Evolutionary conservation across 2,888 invertebrate genomes (phyloP), one percentile per base, ranked within the genome.

Genomic region (Orthosia gracilis): DNA sequence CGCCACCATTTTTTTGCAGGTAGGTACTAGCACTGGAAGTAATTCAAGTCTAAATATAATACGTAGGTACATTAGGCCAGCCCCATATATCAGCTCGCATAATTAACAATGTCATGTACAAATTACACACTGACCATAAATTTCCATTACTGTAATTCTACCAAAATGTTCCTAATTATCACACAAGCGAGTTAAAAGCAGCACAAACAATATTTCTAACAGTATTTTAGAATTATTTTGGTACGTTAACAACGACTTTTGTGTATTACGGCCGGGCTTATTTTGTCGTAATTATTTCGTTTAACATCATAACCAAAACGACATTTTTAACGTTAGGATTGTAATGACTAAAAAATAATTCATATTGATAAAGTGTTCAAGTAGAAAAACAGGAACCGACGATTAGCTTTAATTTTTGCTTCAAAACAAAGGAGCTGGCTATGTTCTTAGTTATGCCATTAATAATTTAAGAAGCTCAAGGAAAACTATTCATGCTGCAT

Each of bases 71-170:
- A 55, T 64, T 64, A 64, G 15, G 5, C 26, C 7, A 50, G 26
- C 31, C 49, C 63, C 73, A 55, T 80, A 69, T 69, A 80, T 83
- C 83, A 80, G 31, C 40, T 63, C 31, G 65, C 47, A 73, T 80
- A 83, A 83, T 80, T 78, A 83, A 78, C 73, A 69, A 59, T 79
- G 79, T 80, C 79, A 78, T 80, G 73, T 80, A 66, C 83, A 80
- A 80, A 80, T 83, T 80, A 83, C 54, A 59, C 50, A 52, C 73
- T 69, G 83, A 49, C 73, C 80, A 79, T 80, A 80, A 63, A 80
- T 80, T 80, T 73, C 69, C 45, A 83, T 80, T 80, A 83, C 54
- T 13, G 54, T 80, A 69, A 79, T 83, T 73, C 58, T 23, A 50
- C 65, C 59, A 73, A 80, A 80, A 83, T 69, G 74, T 63, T 83